These are phyloP conservation scores for Menura novaehollandiae DNA, from an alignment of 2,113 vertebrate genomes.

Conservation along the genomic window DNA sequence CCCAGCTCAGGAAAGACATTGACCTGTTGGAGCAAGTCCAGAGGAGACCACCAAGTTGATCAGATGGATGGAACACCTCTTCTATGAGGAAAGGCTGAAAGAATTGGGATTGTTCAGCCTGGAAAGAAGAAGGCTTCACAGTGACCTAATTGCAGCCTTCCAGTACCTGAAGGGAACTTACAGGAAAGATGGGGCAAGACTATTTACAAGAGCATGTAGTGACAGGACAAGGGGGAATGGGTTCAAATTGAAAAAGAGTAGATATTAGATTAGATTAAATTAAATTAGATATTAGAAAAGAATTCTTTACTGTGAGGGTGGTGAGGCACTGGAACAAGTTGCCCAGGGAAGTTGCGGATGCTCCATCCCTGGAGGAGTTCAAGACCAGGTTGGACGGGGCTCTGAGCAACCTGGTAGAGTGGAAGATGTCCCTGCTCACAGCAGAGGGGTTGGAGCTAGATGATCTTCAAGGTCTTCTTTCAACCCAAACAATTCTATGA, in stretches of 20 bases:
- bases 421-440: not conserved
- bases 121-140: not conserved
- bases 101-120: not conserved
- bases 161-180: not conserved
- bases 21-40: not conserved
- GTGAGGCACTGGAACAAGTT: not conserved
- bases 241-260: not conserved
- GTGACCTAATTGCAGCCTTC: not conserved
- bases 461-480: not conserved
- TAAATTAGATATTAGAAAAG: not conserved
- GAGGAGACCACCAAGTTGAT: not conserved
- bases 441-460: not conserved
- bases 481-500: not conserved
- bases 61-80: not conserved
- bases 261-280: not conserved
- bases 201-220: not conserved
- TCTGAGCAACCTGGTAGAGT: not conserved
- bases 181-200: not conserved
- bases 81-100: not conserved
- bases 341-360: not conserved
- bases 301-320: not conserved
- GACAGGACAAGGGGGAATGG: not conserved
- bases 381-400: not conserved
- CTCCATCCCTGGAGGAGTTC: not conserved
- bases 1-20: not conserved